phyloP scores from a whole-genome alignment of 2,113 vertebrate genomes.

The Azemiops feae region DNA sequence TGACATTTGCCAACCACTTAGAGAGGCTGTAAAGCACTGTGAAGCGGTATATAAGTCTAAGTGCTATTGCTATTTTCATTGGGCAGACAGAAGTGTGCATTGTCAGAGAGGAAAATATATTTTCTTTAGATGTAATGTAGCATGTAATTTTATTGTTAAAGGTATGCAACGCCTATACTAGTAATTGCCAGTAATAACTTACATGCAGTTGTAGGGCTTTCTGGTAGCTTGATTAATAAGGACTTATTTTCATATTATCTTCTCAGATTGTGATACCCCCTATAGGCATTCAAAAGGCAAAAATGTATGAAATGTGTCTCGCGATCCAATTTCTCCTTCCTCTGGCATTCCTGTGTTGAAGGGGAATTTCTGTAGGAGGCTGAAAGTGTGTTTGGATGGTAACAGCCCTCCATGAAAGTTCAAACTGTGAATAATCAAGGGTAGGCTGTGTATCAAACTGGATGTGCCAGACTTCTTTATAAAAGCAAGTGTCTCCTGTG shows the following conservation, averaged over 20 bases:
- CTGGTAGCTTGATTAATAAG: background rate
- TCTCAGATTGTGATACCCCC: background rate
- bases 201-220: background rate
- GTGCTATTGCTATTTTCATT: background rate
- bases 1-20: background rate
- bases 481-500: fast-evolving
- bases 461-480: background rate
- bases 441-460: background rate
- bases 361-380: background rate
- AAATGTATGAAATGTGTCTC: background rate
- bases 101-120: background rate
- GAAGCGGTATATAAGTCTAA: background rate
- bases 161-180: background rate
- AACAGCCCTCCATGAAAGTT: background rate
- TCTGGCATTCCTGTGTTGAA: background rate
- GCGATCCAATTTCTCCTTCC: background rate
- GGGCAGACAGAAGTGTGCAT: background rate
- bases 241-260: background rate
- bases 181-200: background rate
- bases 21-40: background rate
- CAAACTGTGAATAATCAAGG: background rate
- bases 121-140: background rate
- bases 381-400: background rate
- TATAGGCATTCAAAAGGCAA: background rate
- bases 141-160: background rate